Conservation (phyloP, 2,113 vertebrate genomes). For the Aldabrachelys gigantea region DNA sequence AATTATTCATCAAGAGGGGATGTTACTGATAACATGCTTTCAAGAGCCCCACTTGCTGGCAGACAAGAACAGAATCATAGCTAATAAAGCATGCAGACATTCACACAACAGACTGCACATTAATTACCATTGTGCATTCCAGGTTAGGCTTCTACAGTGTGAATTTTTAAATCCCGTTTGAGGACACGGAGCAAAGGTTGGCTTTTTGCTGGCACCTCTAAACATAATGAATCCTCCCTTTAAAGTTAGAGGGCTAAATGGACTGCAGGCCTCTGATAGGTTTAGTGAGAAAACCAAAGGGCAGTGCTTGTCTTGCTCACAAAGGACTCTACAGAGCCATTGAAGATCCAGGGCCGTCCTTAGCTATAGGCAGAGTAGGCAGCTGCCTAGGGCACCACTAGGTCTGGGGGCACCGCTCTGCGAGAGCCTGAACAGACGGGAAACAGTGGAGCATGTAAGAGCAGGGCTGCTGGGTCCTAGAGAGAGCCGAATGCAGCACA, state of each 20-base stretch:
- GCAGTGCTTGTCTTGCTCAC: neutral
- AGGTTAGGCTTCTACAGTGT: neutral
- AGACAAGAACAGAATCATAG: constrained; percentile 5
- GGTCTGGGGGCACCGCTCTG: no score
- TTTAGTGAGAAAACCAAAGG: neutral
- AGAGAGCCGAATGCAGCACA: no score
- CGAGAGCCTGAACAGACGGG: no score
- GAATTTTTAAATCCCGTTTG: neutral
- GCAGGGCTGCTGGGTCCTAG: no score
- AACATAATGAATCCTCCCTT: neutral
- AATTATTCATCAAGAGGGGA: neutral
- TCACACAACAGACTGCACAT: neutral
- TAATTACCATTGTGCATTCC: neutral
- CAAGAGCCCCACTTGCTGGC: neutral
- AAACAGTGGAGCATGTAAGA: no score
- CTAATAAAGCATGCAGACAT: neutral
- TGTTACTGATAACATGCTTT: neutral
- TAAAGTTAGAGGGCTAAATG: neutral
- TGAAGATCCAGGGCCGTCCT: neutral
- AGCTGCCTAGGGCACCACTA: no score
- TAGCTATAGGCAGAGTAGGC: no score
- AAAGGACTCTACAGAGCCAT: neutral
- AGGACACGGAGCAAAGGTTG: neutral
- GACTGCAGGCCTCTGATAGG: neutral
- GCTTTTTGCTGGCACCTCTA: neutral